Base-by-base conservation (phyloP, 2,888 invertebrate species). In the Odontothrips loti region DNA sequence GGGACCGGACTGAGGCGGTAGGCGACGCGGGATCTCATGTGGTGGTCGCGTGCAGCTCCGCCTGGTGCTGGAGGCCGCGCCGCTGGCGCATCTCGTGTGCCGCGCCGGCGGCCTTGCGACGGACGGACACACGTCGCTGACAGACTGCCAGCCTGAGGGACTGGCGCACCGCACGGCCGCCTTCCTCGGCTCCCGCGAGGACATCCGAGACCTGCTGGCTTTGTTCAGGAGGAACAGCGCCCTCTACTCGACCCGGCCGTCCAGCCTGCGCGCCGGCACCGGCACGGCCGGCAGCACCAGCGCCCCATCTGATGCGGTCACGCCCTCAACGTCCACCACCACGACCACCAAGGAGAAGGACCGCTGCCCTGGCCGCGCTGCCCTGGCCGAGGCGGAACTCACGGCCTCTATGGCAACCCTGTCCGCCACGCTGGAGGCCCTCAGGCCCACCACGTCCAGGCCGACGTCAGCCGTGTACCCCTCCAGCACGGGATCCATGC, bases 1-100 rank as follows among this genome's bases (percentile, higher is more conserved):
- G n/a, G n/a, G n/a, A n/a, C n/a, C 34, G 34, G 34, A 6, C 3
- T 6, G 34, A 43, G 34, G 6, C 34, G 34, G 34, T 6, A n/a
- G 34, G 34, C 34, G 34, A 43, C 6, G 34, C 2, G 34, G 34
- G 34, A 6, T 43, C 3, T 43, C 34, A 6, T 43, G 34, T 4
- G 3, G 34, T 43, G 34, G 34, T 2, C 6, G 34, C 34, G 34
- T 2, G 68, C 27, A 75, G 68, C 68, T 75, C 23, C 68, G 68
- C 11, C 68, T 75, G 27, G 68, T 75, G 68, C 68, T 75, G 68
- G 68, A 75, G 68, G 68, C 68, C 23, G 68, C 68, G 23, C 68
- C 68, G 68, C 68, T 75, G 68, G 68, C 68, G 68, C 68, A 75
- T 27, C 68, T 75, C 23, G 68, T 75, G 27, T 75, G 68, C 68